Base-by-base conservation (phyloP, 2,797 vertebrate genomes). In the Salmo trutta region DNA sequence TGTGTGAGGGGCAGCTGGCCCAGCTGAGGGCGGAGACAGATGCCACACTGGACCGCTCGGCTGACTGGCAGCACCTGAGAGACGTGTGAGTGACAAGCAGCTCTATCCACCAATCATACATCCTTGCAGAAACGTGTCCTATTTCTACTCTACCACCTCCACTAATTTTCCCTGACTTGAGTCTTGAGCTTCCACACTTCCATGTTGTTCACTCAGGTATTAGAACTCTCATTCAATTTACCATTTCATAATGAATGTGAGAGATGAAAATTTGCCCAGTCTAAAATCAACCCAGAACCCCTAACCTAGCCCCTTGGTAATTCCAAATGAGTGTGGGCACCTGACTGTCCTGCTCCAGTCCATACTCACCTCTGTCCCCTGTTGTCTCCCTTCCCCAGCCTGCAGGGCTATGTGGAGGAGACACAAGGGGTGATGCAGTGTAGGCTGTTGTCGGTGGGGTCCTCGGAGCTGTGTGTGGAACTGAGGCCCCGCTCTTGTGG, bases 381-480 rank as follows among this genome's bases (percentile, higher is more conserved):
- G 3, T 21, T 24, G 10, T 21, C 59, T 14, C n/a, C 59, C 52
- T 36, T 59, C 24, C 73, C 66, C 84, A 95, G 94, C 77, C 82
- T 93, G 75, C 92, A 91, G 88, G 71, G 2, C 2, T 66, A 51
- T 0, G 1, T 91, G 15, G 82, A 78, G 0, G 69, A 81, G 2
- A 65, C 29, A 0, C 89, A 91, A 70, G 78, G 79, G 0, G 29
- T 85, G 12, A 87, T 88, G 76, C 90, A 93, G 77, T 81, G 88
- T 78, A 84, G 73, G 21, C 68, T 94, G 79, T 73, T 92, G 24
- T 82, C 88, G 16, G 75, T 89, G 71, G 87, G 54, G 82, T 89
- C 87, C 19, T 91, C 91, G 24, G 86, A 94, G 86, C 80, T 94
- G 27, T 72, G 77, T n/a, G 52, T 95, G 62, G 93, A 93, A 81